Evolutionary conservation across 2,888 invertebrate genomes (phyloP).

Genomic region (Xestobium rufovillosum): DNA sequence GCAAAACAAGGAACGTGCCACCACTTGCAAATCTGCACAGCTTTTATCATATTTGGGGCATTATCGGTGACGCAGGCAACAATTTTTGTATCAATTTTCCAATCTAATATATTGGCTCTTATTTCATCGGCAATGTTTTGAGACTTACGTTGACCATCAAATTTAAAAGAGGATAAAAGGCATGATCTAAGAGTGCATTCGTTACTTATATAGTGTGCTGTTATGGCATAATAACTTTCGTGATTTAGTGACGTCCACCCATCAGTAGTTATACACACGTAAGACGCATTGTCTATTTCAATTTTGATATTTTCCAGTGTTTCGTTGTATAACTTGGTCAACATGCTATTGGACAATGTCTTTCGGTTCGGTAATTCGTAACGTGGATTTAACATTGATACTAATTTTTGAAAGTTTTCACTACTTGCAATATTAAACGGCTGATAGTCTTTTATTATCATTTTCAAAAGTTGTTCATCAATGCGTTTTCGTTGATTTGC

Average conservation of each 20-base stretch:
- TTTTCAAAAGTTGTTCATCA: constrained; percentile 7
- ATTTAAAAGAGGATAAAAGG: constrained; percentile 4
- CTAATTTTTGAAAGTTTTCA: constrained; percentile 4
- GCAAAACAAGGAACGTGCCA: constrained; percentile 9
- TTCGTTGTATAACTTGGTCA: constrained; percentile 5
- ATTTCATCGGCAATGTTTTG: constrained; percentile 9
- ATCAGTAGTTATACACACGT: constrained; percentile 9
- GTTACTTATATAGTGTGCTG: constrained; percentile 1
- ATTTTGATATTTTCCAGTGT: constrained; percentile 1
- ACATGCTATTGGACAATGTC: constrained; percentile 4
- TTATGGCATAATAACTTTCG: constrained; percentile 7
- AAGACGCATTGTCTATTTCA: background rate
- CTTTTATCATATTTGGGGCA: constrained; percentile 7
- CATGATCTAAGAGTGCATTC: background rate
- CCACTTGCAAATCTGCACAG: background rate
- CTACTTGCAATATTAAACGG: constrained; percentile 6
- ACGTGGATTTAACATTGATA: constrained; percentile 6
- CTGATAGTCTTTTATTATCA: constrained; percentile 7
- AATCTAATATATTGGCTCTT: background rate
- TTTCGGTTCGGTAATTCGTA: constrained; percentile 9
- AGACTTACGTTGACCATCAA: constrained; percentile 6
- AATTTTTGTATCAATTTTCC: constrained; percentile 8
- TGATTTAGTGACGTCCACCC: constrained; percentile 8
- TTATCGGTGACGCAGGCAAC: constrained; percentile 10
- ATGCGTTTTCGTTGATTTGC: constrained; percentile 3